Conservation (phyloP, 1,140 invertebrate species). For the Augochlora pura region DNA sequence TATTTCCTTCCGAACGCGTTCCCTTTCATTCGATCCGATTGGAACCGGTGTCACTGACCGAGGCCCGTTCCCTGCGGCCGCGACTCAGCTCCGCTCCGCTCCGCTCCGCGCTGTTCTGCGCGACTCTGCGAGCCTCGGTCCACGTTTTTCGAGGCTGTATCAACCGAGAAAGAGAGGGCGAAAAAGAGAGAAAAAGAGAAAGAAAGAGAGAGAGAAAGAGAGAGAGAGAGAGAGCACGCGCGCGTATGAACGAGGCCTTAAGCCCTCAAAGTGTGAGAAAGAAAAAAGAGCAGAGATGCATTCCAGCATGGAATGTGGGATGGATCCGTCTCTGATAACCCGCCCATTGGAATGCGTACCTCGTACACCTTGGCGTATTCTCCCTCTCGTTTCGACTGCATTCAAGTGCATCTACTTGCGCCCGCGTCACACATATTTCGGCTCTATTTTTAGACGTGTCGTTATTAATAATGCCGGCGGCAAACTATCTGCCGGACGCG, state of each 20-base stretch:
- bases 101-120: no score
- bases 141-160: conserved; percentile 49
- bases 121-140: neutral
- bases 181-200: no score
- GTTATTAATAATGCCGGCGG: conserved; percentile 33
- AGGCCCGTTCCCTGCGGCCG: conserved; percentile 19
- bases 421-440: conserved; percentile 46
- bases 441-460: conserved; percentile 54
- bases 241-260: conserved; percentile 61
- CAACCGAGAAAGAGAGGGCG: no score
- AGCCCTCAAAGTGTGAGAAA: conserved; percentile 48
- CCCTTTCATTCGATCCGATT: conserved; percentile 46
- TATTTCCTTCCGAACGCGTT: conserved; percentile 40
- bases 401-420: conserved; percentile 52
- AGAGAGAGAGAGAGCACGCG: neutral
- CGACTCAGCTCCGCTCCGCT: neutral
- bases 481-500: neutral
- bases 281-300: conserved; percentile 60
- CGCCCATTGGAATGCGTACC: conserved; percentile 77
- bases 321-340: conserved; percentile 77
- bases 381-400: conserved; percentile 61
- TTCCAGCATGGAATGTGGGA: conserved; percentile 72
- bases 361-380: conserved; percentile 74
- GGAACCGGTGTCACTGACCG: conserved; percentile 46
- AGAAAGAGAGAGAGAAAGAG: no score